Base-by-base conservation (phyloP, 2,113 vertebrate genomes). In the Mirounga angustirostris region DNA sequence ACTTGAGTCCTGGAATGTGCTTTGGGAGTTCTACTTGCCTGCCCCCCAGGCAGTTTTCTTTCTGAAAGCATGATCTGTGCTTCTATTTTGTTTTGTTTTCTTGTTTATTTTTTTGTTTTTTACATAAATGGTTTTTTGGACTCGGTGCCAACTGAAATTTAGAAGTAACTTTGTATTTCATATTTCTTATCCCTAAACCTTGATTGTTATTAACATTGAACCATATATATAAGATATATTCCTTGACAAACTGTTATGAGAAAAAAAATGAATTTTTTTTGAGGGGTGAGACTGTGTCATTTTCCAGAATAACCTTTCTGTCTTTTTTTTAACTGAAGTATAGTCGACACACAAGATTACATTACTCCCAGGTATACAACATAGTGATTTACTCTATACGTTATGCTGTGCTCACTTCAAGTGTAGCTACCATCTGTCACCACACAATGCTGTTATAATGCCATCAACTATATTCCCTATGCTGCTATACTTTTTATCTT, bases 131-230 rank as follows among this genome's bases (percentile, higher is more conserved):
- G 13, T 80, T 86, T 91, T 90, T 36, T 88, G 94, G 85, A 26
- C 30, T 91, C 83, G 36, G 24, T 91, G 50, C 67, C 63, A 82
- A 71, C 33, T 95, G 54, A 95, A 87, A 82, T 89, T 95, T 91
- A 59, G 50, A 90, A 85, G 63, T 94, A 76, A 92, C 26, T 89
- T 88, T 82, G 7, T 93, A 33, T 90, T 90, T 96, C 61, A 87
- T 4, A 12, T 84, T 24, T 86, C 59, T 96, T 82, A 50, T 65
- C 33, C 36, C 54, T 92, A 56, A 26, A 92, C 54, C n/a, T 97
- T 78, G 46, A 65, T 52, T 87, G 28, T 92, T 21, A 7, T 65
- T 92, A 96, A 40, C 63, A 54, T 8, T 85, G 78, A 88, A 71
- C 59, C 69, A 65, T 95, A 28, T 95, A 28, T 36, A 0, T 95